Base-by-base conservation (phyloP, 2,797 vertebrate species). In the Acestrorhynchus altus region DNA sequence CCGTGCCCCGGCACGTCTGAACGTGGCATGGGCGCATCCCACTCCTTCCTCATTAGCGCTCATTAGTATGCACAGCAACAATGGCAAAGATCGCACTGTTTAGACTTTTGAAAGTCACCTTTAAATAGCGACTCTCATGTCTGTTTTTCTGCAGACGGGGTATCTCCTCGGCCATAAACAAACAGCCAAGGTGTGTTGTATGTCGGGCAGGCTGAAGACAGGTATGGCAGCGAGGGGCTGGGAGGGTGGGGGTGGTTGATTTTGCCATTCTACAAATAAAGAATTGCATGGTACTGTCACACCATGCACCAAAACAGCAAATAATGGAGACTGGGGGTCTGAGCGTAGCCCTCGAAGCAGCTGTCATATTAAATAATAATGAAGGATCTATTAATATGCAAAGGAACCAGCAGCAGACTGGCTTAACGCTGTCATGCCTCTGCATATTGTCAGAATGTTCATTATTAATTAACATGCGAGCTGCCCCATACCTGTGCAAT, bases 281-380 rank as follows among this genome's bases (percentile, higher is more conserved):
- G 91, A 92, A 90, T 90, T 90, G 90, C 90, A 85, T 81, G 89
- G 87, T 87, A 87, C 89, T 92, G 92, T 94, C 93, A 93, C 89
- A 93, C 83, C 87, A 91, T 89, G 89, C 90, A 92, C 90, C 72
- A 90, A 93, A 94, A 94, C 91, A 93, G 92, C 92, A 93, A 94
- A 94, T 94, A 95, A 94, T 92, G 89, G 92, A 93, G 90, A 93
- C 87, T n/a, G 88, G 91, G 57, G 93, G 93, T 94, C 93, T 93
- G 93, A 94, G 91, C 92, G 90, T 93, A 92, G 93, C 93, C 94
- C 93, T 94, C 88, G 90, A 92, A 95, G 94, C 94, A 94, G 93
- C 93, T 95, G 94, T 95, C 94, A 95, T 94, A 95, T 95, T 94
- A 95, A 95, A 95, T 95, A 94, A 95, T 94, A 95, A 94, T 95